Percentiles rank a stretch among this genome's conserved stretches.
These are phyloP conservation scores for Siderastrea siderea DNA, from an alignment of 92 coral and sea anemone genomes.

Conservation along the genomic window DNA sequence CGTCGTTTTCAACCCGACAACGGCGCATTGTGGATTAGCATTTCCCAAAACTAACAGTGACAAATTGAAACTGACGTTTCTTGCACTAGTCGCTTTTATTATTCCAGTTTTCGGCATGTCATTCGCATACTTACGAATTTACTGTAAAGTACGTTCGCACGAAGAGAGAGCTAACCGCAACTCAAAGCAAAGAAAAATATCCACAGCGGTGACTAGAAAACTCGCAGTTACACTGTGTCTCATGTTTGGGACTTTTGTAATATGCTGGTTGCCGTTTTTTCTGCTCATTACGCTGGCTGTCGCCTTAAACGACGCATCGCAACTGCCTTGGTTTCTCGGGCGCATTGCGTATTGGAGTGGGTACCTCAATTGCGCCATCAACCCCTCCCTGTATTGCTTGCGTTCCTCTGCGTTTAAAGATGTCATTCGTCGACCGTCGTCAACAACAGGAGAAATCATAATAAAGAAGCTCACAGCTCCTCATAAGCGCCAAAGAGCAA, in stretches of 20 bases:
- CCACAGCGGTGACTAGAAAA: conserved; percentile 63
- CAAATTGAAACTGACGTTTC: conserved; percentile 73
- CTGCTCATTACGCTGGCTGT: conserved; percentile 72
- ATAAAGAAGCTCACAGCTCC: not conserved
- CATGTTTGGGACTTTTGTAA: conserved; percentile 85
- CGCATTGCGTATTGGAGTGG: conserved; percentile 91
- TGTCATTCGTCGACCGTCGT: conserved; percentile 57
- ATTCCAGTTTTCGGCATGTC: conserved; percentile 76
- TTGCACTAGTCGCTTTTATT: conserved; percentile 77
- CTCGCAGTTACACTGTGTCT: conserved; percentile 82
- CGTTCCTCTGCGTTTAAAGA: conserved; percentile 82
- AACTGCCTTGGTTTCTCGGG: conserved; percentile 73
- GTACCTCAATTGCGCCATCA: conserved; percentile 85
- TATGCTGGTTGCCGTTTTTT: conserved; percentile 90
- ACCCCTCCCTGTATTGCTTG: conserved; percentile 85
- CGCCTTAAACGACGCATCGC: conserved; percentile 40
- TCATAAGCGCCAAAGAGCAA: conserved; percentile 61
- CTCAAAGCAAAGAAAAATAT: conserved; percentile 22
- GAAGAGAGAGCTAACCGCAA: conserved; percentile 49
- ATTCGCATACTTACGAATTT: conserved; percentile 78
- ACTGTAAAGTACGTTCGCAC: conserved; percentile 74
- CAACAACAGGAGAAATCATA: conserved; percentile 40
- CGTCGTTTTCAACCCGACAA: conserved; percentile 80
- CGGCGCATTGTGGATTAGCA: conserved; percentile 89
- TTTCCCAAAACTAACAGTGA: conserved; percentile 74